phyloP scores from a whole-genome alignment of 2,797 vertebrate genomes.

The Enteromius mattozi region DNA sequence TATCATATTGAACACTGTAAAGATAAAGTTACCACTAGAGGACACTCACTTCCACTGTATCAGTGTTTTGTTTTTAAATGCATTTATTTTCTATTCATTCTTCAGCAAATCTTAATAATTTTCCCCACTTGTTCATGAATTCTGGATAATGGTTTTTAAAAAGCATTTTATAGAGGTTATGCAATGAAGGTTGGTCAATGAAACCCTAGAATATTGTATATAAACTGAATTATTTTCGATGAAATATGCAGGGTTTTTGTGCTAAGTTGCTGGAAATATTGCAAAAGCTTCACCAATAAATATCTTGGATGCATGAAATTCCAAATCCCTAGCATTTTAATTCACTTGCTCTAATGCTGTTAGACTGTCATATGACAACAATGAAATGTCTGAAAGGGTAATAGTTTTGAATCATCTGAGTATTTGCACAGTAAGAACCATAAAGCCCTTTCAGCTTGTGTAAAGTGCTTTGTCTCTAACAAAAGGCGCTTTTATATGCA shows the following conservation, averaged over 20 bases:
- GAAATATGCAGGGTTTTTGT: neutral
- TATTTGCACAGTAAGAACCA: slow-evolving; percentile 14
- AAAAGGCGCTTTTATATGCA: slow-evolving; percentile 57
- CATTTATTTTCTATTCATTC: neutral
- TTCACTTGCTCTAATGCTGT: slow-evolving; percentile 32
- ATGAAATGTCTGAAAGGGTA: slow-evolving; percentile 33
- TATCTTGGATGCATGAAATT: slow-evolving; percentile 14
- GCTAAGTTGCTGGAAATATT: slow-evolving; percentile 8
- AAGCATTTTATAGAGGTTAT: neutral
- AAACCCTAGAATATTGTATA: neutral
- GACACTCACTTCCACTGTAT: neutral
- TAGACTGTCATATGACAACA: slow-evolving; percentile 41
- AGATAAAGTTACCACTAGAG: slow-evolving; percentile 27
- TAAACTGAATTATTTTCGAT: no score
- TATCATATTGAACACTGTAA: neutral
- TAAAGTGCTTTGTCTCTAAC: slow-evolving; percentile 57
- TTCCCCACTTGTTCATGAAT: neutral
- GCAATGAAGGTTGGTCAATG: neutral
- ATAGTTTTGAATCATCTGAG: slow-evolving; percentile 36
- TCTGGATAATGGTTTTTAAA: neutral
- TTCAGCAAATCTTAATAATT: neutral
- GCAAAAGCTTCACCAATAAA: slow-evolving; percentile 1
- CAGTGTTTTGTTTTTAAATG: neutral
- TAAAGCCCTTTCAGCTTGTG: slow-evolving; percentile 53
- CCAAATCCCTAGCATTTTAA: neutral